Evolutionary conservation across 2,888 invertebrate species (phyloP), one percentile per base, ranked within the genome.

Genomic region (Cheilosia variabilis): DNA sequence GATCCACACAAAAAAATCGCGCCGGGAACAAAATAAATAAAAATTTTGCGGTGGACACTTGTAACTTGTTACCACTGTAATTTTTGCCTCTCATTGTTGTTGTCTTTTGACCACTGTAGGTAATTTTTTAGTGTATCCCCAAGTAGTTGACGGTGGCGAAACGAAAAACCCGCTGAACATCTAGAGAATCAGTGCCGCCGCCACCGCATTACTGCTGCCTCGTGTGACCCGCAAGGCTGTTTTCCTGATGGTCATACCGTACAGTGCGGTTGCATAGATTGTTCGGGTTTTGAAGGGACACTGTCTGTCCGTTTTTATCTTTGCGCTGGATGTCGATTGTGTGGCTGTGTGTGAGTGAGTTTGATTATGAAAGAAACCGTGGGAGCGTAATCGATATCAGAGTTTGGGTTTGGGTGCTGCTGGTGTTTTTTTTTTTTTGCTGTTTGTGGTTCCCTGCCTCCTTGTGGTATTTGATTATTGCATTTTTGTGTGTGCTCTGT

Each of bases 331-430:
- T 43, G 27, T 57, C 2, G 34, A 34, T 24, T 58, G 45, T 7
- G 6, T 60, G 24, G 34, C 34, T 37, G 37, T 34, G 19, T 37
- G 41, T 55, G 17, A 22, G 43, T 13, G 34, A 17, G 27, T 75
- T 53, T 79, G 81, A 72, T 62, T 86, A 62, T 69, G 66, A 71
- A 77, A 31, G 68, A 37, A 77, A 86, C 88, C 88, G 88, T 88
- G 88, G 87, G 88, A 88, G 87, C 88, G 87, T 81, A 88, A 88
- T 88, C 88, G 81, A 88, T 88, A 87, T 87, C 78, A 78, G 37
- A 37, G 63, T 72, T 81, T 72, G 45, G 58, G 63, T 72, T 81
- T 72, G 45, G 58, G 50, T 76, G 66, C 65, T 84, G 52, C 45
- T 66, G 60, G 62, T 62, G 55, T 41, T 50, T 6, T 45, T 17